A percentile compares a stretch with the other conserved stretches of the same genome.
Conservation (phyloP, 2,888 invertebrate genomes). For the Norana najaformis region DNA sequence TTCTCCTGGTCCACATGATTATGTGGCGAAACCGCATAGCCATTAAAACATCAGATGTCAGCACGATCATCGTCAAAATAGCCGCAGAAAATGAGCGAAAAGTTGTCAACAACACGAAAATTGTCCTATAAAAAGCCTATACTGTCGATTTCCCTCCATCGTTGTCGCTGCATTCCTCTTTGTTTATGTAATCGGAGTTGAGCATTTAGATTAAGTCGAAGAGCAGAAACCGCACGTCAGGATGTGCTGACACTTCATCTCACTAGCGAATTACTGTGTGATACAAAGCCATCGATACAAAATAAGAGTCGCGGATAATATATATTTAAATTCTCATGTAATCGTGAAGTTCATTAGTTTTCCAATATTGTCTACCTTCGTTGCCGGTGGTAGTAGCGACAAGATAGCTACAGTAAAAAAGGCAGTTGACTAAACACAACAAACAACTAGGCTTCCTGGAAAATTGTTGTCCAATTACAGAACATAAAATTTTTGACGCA, state of each 20-base stretch:
- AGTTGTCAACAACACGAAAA: background rate
- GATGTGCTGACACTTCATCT: background rate
- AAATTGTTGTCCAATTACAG: no score
- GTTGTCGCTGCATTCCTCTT: background rate
- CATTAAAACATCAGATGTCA: background rate
- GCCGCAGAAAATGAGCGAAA: background rate
- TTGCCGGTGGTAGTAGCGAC: no score
- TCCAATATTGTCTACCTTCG: no score
- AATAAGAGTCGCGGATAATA: background rate
- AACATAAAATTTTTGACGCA: no score
- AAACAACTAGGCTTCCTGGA: no score
- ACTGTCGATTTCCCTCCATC: background rate
- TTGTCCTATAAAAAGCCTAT: background rate
- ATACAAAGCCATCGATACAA: background rate
- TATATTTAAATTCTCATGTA: background rate
- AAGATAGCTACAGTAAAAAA: no score
- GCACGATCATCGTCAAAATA: background rate
- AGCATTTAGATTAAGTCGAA: no score
- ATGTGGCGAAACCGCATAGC: no score
- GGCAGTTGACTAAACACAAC: no score
- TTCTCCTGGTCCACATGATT: background rate
- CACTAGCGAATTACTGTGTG: background rate
- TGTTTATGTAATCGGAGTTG: background rate
- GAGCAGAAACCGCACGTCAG: background rate
- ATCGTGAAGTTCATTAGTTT: background rate